These are phyloP conservation scores for Sebastes cheni DNA, from an alignment of 2,797 vertebrate genomes.

Conservation along the genomic window DNA sequence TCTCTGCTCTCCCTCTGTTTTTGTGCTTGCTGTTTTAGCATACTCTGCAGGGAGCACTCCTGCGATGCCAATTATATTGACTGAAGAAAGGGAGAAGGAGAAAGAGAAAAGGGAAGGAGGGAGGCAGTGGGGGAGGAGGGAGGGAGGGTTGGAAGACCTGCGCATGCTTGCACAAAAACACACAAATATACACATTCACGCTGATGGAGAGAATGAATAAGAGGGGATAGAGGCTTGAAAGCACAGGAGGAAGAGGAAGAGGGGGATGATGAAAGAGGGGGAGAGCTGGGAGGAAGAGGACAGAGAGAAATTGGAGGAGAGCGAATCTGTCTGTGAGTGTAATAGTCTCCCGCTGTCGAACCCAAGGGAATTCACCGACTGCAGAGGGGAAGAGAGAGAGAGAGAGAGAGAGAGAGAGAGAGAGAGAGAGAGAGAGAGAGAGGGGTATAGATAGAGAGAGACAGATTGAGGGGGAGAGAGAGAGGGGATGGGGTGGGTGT, in stretches of 20 bases:
- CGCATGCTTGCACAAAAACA: conserved; percentile 3
- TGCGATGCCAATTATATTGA: conserved; percentile 85
- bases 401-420: conserved; percentile 59
- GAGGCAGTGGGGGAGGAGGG: not conserved
- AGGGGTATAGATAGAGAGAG: conserved; percentile 58
- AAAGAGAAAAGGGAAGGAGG: conserved; percentile 42
- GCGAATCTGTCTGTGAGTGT: conserved; percentile 84
- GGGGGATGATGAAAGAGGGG: conserved; percentile 57
- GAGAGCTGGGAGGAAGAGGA: conserved; percentile 67
- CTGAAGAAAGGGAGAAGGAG: conserved; percentile 71
- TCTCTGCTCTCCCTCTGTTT: conserved; percentile 62
- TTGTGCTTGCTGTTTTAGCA: conserved; percentile 81
- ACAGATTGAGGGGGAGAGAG: conserved; percentile 55
- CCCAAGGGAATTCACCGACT: conserved; percentile 81
- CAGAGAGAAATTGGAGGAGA: conserved; percentile 85
- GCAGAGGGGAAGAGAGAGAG: conserved; percentile 73
- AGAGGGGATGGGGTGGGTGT: conserved; percentile 20
- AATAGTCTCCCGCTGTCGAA: conserved; percentile 83
- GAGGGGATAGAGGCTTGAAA: conserved; percentile 32
- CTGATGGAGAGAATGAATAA: conserved; percentile 50
- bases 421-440: conserved; percentile 55
- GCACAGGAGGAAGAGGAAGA: conserved; percentile 36
- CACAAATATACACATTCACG: conserved; percentile 60
- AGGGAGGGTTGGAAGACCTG: conserved; percentile 47
- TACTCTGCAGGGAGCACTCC: conserved; percentile 83